Conservation (phyloP, 2,797 vertebrate genomes). For the Lerista edwardsae region DNA sequence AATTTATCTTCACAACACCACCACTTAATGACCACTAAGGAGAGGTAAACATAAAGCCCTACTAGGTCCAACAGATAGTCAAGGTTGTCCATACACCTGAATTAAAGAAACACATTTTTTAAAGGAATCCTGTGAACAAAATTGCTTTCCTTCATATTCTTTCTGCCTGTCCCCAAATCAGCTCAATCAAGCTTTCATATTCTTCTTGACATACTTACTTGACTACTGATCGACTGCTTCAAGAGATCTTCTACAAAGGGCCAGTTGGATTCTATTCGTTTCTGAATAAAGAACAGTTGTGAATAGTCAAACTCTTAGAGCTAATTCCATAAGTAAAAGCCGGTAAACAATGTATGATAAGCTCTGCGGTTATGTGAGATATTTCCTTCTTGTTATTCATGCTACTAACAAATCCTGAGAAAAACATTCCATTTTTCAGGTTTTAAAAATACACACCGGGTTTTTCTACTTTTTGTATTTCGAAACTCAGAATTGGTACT, state of each 20-base stretch:
- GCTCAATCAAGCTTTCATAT: slow-evolving; percentile 27
- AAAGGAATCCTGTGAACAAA: slow-evolving; percentile 46
- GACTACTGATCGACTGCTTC: slow-evolving; percentile 83
- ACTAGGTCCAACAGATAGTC: slow-evolving; percentile 39
- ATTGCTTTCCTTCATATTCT: slow-evolving; percentile 29
- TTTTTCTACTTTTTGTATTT: background rate
- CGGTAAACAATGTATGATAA: background rate
- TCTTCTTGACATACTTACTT: slow-evolving; percentile 77
- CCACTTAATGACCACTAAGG: slow-evolving; percentile 66
- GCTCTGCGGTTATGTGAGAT: slow-evolving; percentile 15
- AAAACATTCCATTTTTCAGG: slow-evolving; percentile 8
- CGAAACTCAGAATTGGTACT: too few relatives aligned
- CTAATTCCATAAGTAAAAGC: slow-evolving; percentile 19
- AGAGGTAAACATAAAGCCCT: slow-evolving; percentile 49
- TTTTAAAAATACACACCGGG: too few relatives aligned
- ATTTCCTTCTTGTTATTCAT: slow-evolving; percentile 20
- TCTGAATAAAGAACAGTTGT: slow-evolving; percentile 76
- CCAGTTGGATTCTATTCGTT: slow-evolving; percentile 88
- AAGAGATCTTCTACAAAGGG: slow-evolving; percentile 88
- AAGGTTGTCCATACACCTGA: slow-evolving; percentile 53
- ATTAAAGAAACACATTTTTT: slow-evolving; percentile 58
- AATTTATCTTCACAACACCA: slow-evolving; percentile 70
- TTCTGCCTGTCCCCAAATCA: slow-evolving; percentile 51
- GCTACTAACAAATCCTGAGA: background rate
- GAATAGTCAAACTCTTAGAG: slow-evolving; percentile 35